Conservation (phyloP, 2,797 vertebrate species). For the Picus viridis region DNA sequence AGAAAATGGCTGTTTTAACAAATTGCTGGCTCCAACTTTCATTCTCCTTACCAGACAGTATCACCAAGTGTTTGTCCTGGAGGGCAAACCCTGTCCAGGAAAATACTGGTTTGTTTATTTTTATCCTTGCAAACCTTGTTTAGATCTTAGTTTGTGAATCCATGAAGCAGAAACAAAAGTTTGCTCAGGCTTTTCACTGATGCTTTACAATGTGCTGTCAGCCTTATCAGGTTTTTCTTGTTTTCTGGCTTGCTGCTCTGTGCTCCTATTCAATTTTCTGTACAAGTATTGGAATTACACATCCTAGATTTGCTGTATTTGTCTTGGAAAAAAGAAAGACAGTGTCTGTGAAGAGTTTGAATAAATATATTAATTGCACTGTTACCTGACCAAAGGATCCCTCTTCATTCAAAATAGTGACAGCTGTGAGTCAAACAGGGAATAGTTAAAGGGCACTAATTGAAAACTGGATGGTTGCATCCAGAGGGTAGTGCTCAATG, state of each 20-base stretch:
- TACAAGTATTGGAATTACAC: neutral
- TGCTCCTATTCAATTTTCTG: neutral
- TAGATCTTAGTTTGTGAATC: neutral
- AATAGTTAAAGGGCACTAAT: neutral
- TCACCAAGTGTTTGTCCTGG: constrained; percentile 15
- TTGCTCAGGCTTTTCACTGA: neutral
- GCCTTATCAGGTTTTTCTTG: neutral
- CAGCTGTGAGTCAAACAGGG: neutral
- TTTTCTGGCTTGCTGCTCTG: neutral
- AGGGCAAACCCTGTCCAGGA: neutral
- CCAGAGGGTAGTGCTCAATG: too few species aligned
- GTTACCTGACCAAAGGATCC: neutral
- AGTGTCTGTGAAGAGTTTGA: neutral
- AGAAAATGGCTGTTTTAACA: neutral
- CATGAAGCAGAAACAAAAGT: neutral
- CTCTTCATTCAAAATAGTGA: neutral
- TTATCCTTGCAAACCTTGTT: neutral
- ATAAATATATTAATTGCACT: neutral
- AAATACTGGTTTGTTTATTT: constrained; percentile 4
- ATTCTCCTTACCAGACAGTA: neutral
- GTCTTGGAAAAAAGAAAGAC: neutral
- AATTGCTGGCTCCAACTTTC: neutral
- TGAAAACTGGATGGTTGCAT: neutral
- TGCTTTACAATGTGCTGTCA: neutral
- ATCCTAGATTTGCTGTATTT: neutral